Conservation (phyloP, 2,888 invertebrate species). For the Amitus sp. region DNA sequence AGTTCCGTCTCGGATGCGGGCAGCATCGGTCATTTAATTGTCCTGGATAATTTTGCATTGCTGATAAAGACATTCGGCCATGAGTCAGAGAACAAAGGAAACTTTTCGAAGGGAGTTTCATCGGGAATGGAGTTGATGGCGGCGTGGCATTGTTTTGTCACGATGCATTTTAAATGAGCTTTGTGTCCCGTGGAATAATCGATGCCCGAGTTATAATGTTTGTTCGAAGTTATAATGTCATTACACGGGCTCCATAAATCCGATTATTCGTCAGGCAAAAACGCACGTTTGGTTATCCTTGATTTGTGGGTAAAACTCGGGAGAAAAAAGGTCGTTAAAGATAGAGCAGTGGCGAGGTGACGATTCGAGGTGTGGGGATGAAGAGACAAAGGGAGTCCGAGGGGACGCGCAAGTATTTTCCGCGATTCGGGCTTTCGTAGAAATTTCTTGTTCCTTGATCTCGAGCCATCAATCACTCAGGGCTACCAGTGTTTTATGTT, state of each 20-base stretch:
- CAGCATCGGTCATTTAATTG: neutral
- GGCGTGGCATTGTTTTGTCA: slow-evolving; percentile 4
- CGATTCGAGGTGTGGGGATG: too few species aligned
- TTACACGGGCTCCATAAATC: neutral
- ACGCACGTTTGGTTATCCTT: neutral
- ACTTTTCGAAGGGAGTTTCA: neutral
- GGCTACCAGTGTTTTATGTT: slow-evolving; percentile 48
- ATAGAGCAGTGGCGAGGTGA: too few species aligned
- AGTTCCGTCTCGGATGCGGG: too few species aligned
- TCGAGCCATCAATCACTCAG: slow-evolving; percentile 47
- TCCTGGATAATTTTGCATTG: slow-evolving; percentile 1
- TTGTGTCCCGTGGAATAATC: neutral
- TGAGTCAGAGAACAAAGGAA: neutral
- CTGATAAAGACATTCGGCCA: neutral
- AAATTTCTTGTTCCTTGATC: slow-evolving; percentile 45
- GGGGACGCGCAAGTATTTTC: neutral
- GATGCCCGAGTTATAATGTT: slow-evolving; percentile 5
- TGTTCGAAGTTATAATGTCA: neutral
- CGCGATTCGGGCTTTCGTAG: slow-evolving; percentile 44
- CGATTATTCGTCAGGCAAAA: neutral
- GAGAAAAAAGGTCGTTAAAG: too few species aligned
- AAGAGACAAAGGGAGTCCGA: too few species aligned
- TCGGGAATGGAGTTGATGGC: neutral
- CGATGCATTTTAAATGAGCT: slow-evolving; percentile 3
- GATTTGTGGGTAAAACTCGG: too few species aligned